phyloP scores from a whole-genome alignment of 2,888 invertebrate genomes.

The Crossocerus cetratus region DNA sequence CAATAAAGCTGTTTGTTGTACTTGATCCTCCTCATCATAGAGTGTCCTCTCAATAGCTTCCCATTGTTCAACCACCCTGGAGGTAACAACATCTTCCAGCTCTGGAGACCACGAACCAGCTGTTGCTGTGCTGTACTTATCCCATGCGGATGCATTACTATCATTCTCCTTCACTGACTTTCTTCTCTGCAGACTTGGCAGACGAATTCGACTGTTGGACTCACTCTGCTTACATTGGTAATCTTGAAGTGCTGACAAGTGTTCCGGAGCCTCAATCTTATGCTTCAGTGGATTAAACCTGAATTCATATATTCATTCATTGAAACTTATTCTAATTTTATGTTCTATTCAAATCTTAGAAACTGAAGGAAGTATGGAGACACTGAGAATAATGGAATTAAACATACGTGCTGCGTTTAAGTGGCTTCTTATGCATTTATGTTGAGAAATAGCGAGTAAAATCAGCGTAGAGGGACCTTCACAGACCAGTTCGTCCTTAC shows the following conservation, averaged over 20 bases:
- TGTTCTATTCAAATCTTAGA: neutral
- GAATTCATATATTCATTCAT: conserved; percentile 11
- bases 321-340: neutral
- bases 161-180: conserved; percentile 46
- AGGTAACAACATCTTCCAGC: conserved; percentile 65
- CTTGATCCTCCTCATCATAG: conserved; percentile 64
- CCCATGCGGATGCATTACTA: conserved; percentile 58
- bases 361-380: neutral
- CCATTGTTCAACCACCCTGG: conserved; percentile 68
- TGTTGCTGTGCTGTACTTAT: conserved; percentile 54
- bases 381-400: conserved; percentile 1
- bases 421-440: conserved; percentile 67
- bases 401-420: conserved; percentile 61
- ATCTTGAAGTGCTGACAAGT: conserved; percentile 32
- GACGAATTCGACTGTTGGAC: conserved; percentile 35
- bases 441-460: conserved; percentile 47
- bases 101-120: conserved; percentile 68
- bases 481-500: conserved; percentile 9
- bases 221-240: conserved; percentile 31
- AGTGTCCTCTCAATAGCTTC: conserved; percentile 66
- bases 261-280: conserved; percentile 54
- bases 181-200: conserved; percentile 47
- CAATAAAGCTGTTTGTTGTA: conserved; percentile 47
- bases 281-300: conserved; percentile 51
- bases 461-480: conserved; percentile 19